Evolutionary conservation across 2,888 invertebrate species (phyloP), one percentile per base, ranked within the genome.

Genomic region (Tineola bisselliella): DNA sequence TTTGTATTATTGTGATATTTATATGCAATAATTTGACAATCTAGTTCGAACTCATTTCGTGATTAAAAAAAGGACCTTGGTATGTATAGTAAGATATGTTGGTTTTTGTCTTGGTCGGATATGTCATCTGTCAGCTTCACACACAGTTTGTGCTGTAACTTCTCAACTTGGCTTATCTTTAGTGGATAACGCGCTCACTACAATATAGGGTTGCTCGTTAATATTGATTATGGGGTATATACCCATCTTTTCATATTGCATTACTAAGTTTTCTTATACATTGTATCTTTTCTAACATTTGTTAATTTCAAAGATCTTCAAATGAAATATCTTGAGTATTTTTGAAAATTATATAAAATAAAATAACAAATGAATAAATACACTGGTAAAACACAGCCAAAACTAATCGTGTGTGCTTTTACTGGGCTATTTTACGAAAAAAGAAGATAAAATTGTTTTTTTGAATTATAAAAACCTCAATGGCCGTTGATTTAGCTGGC

Each of bases 81-180:
- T 25, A 4, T 4, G 25, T 25, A 4, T 25, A 4, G 25, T 25
- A 25, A 25, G n/a, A 10, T 38, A 10, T 38, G 38, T 38, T 38
- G 38, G 10, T 38, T 12, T 38, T 38, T 38, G 38, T 38, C 6
- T 38, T 6, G 38, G 38, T 6, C n/a, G 38, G 10, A 2, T 12
- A 56, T 56, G 56, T 56, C 56, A 56, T 56, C 56, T 56, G n/a
- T n/a, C n/a, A n/a, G 30, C 30, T 56, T 56, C 56, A 56, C 56
- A 56, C 56, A 56, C 56, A 56, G 19, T 56, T 56, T 56, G 48
- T 48, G 48, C 48, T 48, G 56, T 56, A 19, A 18, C 17, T 25
- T 25, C 56, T 25, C 25, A 25, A 19, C 48, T 18, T 8, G 56
- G 56, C 48, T 56, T 56, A 56, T 56, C 56, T 56, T 56, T 56